phyloP scores from a whole-genome alignment of 2,888 invertebrate genomes.

The Euplagia quadripunctaria region DNA sequence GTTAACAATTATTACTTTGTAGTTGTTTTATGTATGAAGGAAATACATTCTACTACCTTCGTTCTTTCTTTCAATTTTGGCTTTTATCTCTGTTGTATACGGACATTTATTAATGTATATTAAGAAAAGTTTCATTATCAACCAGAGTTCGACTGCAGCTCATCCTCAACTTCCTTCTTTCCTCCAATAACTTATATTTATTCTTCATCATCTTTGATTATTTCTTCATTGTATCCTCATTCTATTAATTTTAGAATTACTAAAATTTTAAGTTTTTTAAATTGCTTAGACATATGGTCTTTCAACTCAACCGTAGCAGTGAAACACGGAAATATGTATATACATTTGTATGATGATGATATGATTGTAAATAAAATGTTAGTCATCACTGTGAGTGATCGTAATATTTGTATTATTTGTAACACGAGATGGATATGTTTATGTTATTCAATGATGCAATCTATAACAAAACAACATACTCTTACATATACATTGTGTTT shows the following conservation, averaged over 20 bases:
- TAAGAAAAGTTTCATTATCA: background rate
- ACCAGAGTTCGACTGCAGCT: too few relatives aligned
- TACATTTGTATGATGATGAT: background rate
- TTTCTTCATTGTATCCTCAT: background rate
- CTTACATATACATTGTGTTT: constrained; percentile 5
- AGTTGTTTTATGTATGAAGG: too few relatives aligned
- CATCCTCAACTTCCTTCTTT: background rate
- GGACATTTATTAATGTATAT: background rate
- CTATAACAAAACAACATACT: constrained; percentile 2
- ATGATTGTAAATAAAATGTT: background rate
- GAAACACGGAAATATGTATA: background rate
- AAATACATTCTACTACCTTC: too few relatives aligned
- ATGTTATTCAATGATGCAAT: constrained; percentile 9
- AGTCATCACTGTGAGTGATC: constrained; percentile 2
- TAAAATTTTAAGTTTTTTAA: too few relatives aligned
- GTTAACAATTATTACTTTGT: too few relatives aligned
- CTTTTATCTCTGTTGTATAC: background rate
- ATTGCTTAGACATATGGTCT: background rate
- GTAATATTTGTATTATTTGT: constrained; percentile 11
- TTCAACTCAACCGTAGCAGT: background rate
- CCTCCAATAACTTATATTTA: background rate
- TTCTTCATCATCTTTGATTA: background rate
- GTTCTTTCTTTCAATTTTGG: background rate
- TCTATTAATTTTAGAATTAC: background rate
- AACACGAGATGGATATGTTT: background rate